phyloP scores from a whole-genome alignment of 2,113 vertebrate species.

The Psephotus haematonotus region DNA sequence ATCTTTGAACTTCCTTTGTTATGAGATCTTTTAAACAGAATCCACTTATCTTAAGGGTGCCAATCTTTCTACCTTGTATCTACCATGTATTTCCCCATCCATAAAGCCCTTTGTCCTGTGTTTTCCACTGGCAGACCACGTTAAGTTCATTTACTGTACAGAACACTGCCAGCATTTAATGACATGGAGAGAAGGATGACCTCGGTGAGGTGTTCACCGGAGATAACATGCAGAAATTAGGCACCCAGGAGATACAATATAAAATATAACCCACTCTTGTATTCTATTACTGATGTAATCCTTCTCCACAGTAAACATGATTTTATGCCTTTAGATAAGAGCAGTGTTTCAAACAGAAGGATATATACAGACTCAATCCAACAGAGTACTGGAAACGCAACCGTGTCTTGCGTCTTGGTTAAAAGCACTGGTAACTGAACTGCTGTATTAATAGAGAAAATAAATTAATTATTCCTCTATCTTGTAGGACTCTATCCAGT shows the following conservation, averaged over 20 bases:
- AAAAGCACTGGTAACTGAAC: not conserved
- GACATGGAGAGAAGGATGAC: not conserved
- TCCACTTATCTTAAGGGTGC: not conserved
- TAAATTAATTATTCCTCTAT: not conserved
- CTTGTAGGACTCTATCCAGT: not conserved
- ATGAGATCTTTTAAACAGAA: not conserved
- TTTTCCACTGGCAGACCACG: not conserved
- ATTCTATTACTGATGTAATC: not conserved
- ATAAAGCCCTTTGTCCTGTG: not conserved
- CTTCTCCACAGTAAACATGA: not conserved
- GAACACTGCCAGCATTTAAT: not conserved
- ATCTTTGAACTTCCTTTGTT: not conserved
- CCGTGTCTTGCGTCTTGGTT: not conserved
- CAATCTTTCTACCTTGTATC: not conserved
- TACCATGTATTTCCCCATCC: not conserved
- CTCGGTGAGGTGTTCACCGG: not conserved
- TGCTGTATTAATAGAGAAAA: not conserved
- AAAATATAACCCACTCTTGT: not conserved
- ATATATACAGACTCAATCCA: not conserved
- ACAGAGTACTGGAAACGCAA: not conserved
- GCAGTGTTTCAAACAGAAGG: not conserved
- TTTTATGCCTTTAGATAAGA: not conserved
- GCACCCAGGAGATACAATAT: not conserved
- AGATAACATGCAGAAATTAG: not conserved
- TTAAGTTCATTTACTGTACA: not conserved